A percentile compares a stretch with the other conserved stretches of the same genome.
phyloP scores from a whole-genome alignment of 1,140 invertebrate genomes.

The Gonioctena quinquepunctata region DNA sequence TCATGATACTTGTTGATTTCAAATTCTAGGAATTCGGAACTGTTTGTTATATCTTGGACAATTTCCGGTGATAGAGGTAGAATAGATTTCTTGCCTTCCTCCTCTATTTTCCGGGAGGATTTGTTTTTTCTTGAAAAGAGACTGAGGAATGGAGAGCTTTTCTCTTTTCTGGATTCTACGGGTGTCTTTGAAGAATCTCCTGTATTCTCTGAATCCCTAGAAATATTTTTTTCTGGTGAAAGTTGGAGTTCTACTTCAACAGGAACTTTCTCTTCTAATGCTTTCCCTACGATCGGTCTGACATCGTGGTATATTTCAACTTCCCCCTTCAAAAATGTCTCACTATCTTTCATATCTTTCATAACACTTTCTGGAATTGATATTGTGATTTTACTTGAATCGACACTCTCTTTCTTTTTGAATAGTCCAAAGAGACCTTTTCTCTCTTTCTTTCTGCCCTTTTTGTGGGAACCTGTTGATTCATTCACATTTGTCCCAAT shows the following conservation, averaged over 20 bases:
- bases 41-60: constrained; percentile 19
- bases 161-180: neutral
- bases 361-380: neutral
- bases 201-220: too few relatives aligned
- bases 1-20: constrained; percentile 38
- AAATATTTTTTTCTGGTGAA: constrained; percentile 21
- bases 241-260: constrained; percentile 33
- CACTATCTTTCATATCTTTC: constrained; percentile 16
- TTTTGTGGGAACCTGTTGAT: neutral
- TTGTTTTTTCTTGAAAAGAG: constrained; percentile 33
- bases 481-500: neutral
- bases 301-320: constrained; percentile 32
- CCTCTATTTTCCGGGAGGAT: constrained; percentile 22
- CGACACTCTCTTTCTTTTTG: constrained; percentile 30
- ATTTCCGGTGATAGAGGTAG: neutral
- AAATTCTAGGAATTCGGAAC: constrained; percentile 32
- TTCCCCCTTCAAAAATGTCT: constrained; percentile 28
- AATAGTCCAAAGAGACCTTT: constrained; percentile 28
- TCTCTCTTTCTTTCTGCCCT: constrained; percentile 13
- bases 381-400: neutral
- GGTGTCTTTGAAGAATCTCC: too few relatives aligned
- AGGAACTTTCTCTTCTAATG: constrained; percentile 13
- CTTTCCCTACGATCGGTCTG: neutral
- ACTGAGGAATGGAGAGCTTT: constrained; percentile 30
- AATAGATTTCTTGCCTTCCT: neutral